Percentiles rank a stretch among this genome's conserved stretches.
phyloP scores from a whole-genome alignment of 1,140 invertebrate genomes.

The Drosophila ogumai region DNA sequence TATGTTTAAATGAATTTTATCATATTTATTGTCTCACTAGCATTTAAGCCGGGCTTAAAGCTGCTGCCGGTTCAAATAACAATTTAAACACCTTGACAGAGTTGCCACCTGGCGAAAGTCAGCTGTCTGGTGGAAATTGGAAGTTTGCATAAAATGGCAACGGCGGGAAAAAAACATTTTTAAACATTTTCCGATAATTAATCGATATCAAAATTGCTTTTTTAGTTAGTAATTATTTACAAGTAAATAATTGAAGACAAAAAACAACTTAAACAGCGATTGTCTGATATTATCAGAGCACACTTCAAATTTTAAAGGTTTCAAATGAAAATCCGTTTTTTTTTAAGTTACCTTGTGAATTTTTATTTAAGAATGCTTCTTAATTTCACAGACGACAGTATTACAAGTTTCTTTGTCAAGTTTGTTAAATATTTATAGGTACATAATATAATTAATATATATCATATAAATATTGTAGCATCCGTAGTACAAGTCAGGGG shows the following conservation, averaged over 20 bases:
- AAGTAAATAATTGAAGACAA: too few relatives aligned
- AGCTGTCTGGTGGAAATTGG: slow-evolving; percentile 1
- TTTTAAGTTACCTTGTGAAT: neutral
- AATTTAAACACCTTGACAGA: slow-evolving; percentile 31
- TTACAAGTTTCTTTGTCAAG: slow-evolving; percentile 21
- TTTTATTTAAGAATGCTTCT: slow-evolving; percentile 20
- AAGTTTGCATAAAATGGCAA: too few relatives aligned
- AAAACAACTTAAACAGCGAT: too few relatives aligned
- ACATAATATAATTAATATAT: slow-evolving; percentile 12
- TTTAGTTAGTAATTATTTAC: too few relatives aligned
- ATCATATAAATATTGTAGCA: slow-evolving; percentile 20
- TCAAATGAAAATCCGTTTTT: neutral
- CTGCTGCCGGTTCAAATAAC: slow-evolving; percentile 29
- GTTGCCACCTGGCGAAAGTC: slow-evolving; percentile 21
- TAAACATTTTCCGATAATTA: too few relatives aligned
- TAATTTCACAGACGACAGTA: slow-evolving; percentile 33
- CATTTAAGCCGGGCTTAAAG: slow-evolving; percentile 3
- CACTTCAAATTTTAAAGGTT: too few relatives aligned
- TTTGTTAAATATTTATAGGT: slow-evolving; percentile 18
- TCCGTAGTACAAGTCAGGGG: slow-evolving; percentile 39
- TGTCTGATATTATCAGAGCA: too few relatives aligned
- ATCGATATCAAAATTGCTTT: too few relatives aligned
- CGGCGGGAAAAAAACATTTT: too few relatives aligned
- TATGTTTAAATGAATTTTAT: neutral
- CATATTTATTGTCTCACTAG: slow-evolving; percentile 20